These are phyloP conservation scores for Caenorhabditis sulstoni DNA, from an alignment of 2,888 invertebrate genomes.

Conservation along the genomic window DNA sequence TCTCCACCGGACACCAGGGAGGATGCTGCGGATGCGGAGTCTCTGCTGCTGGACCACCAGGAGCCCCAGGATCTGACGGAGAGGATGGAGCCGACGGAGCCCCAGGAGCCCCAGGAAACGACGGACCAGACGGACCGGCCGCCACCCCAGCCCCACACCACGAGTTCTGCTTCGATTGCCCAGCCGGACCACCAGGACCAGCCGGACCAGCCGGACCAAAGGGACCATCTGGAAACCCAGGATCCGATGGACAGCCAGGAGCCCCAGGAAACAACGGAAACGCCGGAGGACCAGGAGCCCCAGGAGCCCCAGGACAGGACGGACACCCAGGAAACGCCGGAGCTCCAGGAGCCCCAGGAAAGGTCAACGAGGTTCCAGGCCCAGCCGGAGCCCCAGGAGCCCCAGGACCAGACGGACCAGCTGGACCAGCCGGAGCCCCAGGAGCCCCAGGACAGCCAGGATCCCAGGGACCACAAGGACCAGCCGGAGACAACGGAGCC, in stretches of 20 bases:
- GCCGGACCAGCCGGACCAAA: slow-evolving; percentile 72
- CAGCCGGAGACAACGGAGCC: slow-evolving; percentile 71
- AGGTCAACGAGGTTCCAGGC: slow-evolving; percentile 67
- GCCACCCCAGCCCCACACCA: slow-evolving; percentile 71
- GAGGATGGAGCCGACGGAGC: slow-evolving; percentile 68
- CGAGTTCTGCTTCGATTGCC: slow-evolving; percentile 73
- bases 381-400: slow-evolving; percentile 70
- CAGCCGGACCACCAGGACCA: slow-evolving; percentile 72
- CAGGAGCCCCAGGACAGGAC: slow-evolving; percentile 70
- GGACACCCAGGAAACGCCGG: slow-evolving; percentile 72
- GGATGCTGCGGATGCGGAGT: slow-evolving; percentile 74
- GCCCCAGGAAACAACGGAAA: slow-evolving; percentile 67
- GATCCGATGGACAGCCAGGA: slow-evolving; percentile 68
- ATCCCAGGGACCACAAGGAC: slow-evolving; percentile 70
- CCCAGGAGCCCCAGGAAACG: slow-evolving; percentile 72
- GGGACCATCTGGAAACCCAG: slow-evolving; percentile 72
- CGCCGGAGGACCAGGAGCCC: slow-evolving; percentile 72
- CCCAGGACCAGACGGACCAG: slow-evolving; percentile 69
- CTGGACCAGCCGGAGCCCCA: slow-evolving; percentile 71
- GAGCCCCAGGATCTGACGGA: slow-evolving; percentile 68
- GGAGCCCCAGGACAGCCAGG: slow-evolving; percentile 71
- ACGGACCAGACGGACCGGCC: slow-evolving; percentile 74
- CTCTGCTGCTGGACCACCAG: slow-evolving; percentile 68
- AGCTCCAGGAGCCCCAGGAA: slow-evolving; percentile 71
- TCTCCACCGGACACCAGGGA: slow-evolving; percentile 46